A percentile compares a stretch with the other conserved stretches of the same genome.
Conservation (phyloP, 2,888 invertebrate genomes). For the Epinotia bilunana region DNA sequence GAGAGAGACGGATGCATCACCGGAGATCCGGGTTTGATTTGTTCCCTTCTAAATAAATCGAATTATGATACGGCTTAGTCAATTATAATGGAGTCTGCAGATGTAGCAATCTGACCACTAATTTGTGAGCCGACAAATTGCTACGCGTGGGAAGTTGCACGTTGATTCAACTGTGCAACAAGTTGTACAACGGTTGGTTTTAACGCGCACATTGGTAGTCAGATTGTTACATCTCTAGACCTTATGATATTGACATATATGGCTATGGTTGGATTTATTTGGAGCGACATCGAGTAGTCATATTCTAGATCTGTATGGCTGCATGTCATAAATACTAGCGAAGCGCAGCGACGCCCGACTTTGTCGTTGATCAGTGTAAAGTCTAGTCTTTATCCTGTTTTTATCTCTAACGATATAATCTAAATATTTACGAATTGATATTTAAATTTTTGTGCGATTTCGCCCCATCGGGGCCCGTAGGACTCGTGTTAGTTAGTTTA, state of each 20-base stretch:
- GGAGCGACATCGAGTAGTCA: not conserved
- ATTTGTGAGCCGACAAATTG: not conserved
- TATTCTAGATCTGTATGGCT: not conserved
- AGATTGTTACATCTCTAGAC: not conserved
- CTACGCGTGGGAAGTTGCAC: too few relatives aligned
- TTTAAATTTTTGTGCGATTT: slow-evolving; percentile 77
- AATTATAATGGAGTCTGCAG: not conserved
- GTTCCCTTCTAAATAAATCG: not conserved
- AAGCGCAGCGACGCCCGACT: slow-evolving; percentile 54
- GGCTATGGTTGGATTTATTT: not conserved
- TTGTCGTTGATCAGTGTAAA: slow-evolving; percentile 84
- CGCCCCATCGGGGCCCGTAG: slow-evolving; percentile 72
- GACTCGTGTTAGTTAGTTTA: slow-evolving; percentile 80
- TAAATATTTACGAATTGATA: slow-evolving; percentile 82
- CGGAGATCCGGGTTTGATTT: not conserved
- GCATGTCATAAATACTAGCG: not conserved
- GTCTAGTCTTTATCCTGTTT: slow-evolving; percentile 85
- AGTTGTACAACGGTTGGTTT: not conserved
- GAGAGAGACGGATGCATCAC: slow-evolving; percentile 5
- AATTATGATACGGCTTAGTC: not conserved
- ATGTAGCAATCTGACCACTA: not conserved
- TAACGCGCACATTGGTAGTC: not conserved
- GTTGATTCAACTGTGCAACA: not conserved
- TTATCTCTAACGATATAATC: slow-evolving; percentile 79
- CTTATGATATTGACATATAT: not conserved